Evolutionary conservation across 2,797 vertebrate species (phyloP).

Genomic region (Poeciliopsis paucimaculata): DNA sequence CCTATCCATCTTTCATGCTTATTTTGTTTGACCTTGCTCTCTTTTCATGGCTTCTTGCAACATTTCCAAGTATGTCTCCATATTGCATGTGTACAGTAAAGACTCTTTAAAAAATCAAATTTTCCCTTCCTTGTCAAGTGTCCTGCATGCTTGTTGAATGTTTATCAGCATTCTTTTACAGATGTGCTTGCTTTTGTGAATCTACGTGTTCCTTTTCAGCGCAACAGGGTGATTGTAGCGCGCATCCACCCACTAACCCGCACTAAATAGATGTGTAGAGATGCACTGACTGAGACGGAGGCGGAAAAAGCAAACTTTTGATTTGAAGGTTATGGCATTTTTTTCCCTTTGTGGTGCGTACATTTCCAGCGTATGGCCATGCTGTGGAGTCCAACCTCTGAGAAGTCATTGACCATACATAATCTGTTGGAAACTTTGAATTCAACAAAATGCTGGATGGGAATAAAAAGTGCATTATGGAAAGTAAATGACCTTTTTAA

Average conservation of each 20-base stretch:
- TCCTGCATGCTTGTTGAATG: conserved; percentile 6
- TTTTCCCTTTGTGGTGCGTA: not conserved
- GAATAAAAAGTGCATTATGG: not conserved
- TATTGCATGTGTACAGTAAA: not conserved
- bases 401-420: not conserved
- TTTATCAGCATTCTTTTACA: conserved; percentile 15
- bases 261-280: conserved; percentile 8
- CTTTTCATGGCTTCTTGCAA: not conserved
- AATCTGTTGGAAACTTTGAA: not conserved
- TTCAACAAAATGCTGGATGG: not conserved
- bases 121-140: not conserved
- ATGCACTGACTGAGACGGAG: conserved; percentile 3
- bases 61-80: not conserved
- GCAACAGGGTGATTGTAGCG: conserved; percentile 5
- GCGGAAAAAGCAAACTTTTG: conserved; percentile 6
- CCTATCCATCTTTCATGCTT: not conserved
- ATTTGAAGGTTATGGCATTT: conserved; percentile 21
- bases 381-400: not conserved
- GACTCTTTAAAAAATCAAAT: not conserved
- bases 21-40: conserved; percentile 10
- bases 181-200: conserved; percentile 1
- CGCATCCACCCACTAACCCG: not conserved
- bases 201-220: not conserved
- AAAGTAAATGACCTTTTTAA: not conserved
- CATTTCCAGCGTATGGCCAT: not conserved